Evolutionary conservation across 1,140 invertebrate genomes (phyloP).

Genomic region (Cyrtorhinus lividipennis): DNA sequence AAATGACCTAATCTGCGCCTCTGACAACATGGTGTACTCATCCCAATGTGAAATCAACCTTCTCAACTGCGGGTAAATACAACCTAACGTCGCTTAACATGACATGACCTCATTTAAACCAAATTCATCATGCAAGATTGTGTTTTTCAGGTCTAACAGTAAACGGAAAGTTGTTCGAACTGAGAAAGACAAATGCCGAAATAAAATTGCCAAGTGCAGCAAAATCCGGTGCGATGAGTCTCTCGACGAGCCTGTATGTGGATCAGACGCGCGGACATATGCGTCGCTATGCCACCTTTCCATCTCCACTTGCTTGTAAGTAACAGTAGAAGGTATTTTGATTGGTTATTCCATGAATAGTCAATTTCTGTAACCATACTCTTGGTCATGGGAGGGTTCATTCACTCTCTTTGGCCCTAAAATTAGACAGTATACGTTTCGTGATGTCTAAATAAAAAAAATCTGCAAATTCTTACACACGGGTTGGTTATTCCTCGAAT

Average conservation of each 20-base stretch:
- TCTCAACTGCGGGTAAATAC: slow-evolving; percentile 72
- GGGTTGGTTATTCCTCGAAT: no score
- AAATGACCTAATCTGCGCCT: slow-evolving; percentile 61
- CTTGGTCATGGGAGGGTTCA: no score
- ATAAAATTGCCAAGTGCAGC: slow-evolving; percentile 52
- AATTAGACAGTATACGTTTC: no score
- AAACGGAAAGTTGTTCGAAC: slow-evolving; percentile 48
- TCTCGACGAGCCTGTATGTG: slow-evolving; percentile 60
- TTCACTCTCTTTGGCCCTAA: no score
- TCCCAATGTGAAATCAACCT: slow-evolving; percentile 81
- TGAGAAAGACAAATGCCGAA: slow-evolving; percentile 58
- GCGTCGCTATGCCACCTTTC: slow-evolving; percentile 64
- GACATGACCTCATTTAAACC: no score
- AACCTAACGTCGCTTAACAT: no score
- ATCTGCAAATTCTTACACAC: no score
- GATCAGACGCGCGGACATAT: slow-evolving; percentile 69
- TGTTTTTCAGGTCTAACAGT: slow-evolving; percentile 20
- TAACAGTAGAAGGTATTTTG: no score
- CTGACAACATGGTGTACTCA: slow-evolving; percentile 72
- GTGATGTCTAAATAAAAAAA: no score
- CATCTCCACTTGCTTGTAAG: slow-evolving; percentile 68
- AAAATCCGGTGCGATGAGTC: slow-evolving; percentile 47
- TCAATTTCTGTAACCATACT: no score
- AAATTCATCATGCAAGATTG: no score
- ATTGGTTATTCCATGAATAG: no score